Evolutionary conservation across 2,113 vertebrate species (phyloP).

Genomic region (Boulengeromyrus knoepffleri): DNA sequence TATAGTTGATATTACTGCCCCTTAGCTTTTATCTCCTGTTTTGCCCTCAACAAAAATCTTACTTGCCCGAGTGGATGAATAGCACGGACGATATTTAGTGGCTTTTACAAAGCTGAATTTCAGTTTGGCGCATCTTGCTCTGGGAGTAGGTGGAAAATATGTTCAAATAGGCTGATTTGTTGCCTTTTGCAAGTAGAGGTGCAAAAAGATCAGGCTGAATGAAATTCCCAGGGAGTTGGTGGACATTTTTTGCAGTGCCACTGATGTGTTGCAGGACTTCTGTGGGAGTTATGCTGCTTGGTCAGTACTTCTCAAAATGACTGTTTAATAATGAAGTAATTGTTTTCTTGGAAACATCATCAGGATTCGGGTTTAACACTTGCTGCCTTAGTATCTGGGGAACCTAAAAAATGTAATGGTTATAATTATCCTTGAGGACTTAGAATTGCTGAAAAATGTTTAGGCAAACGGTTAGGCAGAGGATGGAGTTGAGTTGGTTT

Average conservation of each 20-base stretch:
- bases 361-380: slow-evolving; percentile 1
- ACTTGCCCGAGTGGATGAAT: slow-evolving; percentile 1
- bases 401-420: background rate
- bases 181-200: background rate
- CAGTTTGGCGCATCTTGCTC: slow-evolving; percentile 3
- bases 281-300: background rate
- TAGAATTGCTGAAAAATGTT: background rate
- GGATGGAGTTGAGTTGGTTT: background rate
- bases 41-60: background rate
- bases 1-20: slow-evolving; percentile 3
- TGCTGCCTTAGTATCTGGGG: slow-evolving; percentile 11
- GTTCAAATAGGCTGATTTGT: background rate
- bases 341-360: background rate
- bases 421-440: slow-evolving; percentile 7
- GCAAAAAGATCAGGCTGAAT: background rate
- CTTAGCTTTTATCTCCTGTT: slow-evolving; percentile 2
- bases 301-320: slow-evolving; percentile 5
- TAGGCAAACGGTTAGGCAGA: background rate
- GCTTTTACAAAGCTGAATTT: slow-evolving; percentile 25
- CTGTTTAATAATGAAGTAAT: background rate
- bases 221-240: background rate
- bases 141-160: background rate
- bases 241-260: background rate
- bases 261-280: background rate
- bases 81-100: slow-evolving; percentile 2